Conservation (phyloP, 2,888 invertebrate genomes). For the Pristionchus fissidentatus region DNA sequence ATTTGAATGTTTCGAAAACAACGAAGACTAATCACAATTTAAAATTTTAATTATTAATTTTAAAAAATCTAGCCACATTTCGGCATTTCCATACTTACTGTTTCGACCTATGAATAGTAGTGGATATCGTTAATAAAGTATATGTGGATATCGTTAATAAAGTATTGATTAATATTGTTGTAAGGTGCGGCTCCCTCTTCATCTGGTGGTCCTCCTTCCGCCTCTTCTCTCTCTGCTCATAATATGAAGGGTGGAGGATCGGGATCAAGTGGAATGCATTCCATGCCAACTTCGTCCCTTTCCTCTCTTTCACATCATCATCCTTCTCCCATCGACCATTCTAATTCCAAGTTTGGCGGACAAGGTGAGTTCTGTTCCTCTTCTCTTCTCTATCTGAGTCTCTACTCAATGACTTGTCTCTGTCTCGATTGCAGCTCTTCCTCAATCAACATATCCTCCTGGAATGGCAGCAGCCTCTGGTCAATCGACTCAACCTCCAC, state of each 20-base stretch:
- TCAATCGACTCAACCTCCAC: not conserved
- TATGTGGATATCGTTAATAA: no score
- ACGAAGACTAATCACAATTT: no score
- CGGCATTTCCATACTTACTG: no score
- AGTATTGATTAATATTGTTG: not conserved
- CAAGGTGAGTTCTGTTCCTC: not conserved
- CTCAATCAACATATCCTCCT: not conserved
- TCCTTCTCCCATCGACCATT: not conserved
- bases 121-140: no score
- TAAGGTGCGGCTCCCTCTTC: not conserved
- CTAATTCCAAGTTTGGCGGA: constrained; percentile 4
- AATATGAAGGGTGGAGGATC: constrained; percentile 21
- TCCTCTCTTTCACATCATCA: not conserved
- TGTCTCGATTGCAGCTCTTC: not conserved
- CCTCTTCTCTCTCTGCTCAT: constrained; percentile 17
- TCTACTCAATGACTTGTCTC: no score
- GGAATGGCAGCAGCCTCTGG: not conserved
- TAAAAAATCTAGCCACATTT: no score
- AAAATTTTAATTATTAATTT: no score
- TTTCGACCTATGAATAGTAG: no score
- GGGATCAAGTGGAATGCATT: not conserved
- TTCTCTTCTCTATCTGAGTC: not conserved
- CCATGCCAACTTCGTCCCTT: not conserved
- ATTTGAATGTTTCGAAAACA: not conserved
- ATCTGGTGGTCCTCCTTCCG: constrained; percentile 15